These are phyloP conservation scores for Paedocypris sp. DNA, from an alignment of 2,113 vertebrate genomes.

Conservation along the genomic window DNA sequence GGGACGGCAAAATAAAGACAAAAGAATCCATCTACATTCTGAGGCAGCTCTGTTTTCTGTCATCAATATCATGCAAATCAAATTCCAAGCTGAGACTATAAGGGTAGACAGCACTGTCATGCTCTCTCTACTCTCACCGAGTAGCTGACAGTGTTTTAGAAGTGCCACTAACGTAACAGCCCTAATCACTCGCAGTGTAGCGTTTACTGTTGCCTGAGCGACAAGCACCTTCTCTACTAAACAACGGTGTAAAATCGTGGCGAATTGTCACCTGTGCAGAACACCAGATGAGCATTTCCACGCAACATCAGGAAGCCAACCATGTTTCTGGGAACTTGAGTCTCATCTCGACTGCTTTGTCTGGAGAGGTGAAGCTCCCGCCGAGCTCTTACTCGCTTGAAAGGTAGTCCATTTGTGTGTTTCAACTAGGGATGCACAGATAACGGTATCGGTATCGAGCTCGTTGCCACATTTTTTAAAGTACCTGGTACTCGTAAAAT, in stretches of 20 bases:
- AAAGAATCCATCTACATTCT: slow-evolving; percentile 65
- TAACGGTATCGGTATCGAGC: too few species aligned
- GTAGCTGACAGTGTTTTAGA: slow-evolving; percentile 71
- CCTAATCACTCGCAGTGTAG: slow-evolving; percentile 66
- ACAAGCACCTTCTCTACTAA: slow-evolving; percentile 34
- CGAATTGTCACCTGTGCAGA: not conserved
- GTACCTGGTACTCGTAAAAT: too few species aligned
- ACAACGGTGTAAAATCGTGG: slow-evolving; percentile 16
- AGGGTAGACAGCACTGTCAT: slow-evolving; percentile 66
- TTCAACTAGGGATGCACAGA: too few species aligned
- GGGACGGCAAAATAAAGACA: slow-evolving; percentile 67
- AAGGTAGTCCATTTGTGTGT: too few species aligned
- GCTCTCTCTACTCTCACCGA: slow-evolving; percentile 57
- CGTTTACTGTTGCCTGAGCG: slow-evolving; percentile 55
- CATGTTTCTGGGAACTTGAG: too few species aligned
- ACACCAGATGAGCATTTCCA: not conserved
- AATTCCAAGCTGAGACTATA: slow-evolving; percentile 52
- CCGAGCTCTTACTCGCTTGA: slow-evolving; percentile 12
- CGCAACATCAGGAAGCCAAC: not conserved
- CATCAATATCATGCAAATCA: slow-evolving; percentile 72
- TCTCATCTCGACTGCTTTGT: too few species aligned
- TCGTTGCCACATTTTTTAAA: too few species aligned
- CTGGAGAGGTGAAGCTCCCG: too few species aligned
- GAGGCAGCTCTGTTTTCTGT: slow-evolving; percentile 57
- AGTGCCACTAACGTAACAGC: slow-evolving; percentile 63